Conservation (phyloP, 2,113 vertebrate genomes). For the Isurus oxyrinchus region DNA sequence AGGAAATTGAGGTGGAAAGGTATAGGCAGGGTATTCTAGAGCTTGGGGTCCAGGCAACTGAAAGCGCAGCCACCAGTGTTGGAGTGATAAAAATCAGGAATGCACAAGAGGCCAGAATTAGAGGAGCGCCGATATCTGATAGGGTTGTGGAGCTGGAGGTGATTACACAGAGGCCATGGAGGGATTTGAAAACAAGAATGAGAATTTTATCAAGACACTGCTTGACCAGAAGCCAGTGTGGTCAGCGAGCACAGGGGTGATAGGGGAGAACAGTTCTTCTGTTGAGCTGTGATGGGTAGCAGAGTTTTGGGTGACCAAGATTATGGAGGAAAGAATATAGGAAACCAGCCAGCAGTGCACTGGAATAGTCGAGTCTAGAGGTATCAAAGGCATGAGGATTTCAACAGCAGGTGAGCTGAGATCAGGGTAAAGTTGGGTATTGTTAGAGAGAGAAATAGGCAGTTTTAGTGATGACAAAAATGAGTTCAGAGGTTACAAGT, state of each 20-base stretch:
- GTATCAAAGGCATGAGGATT: background rate
- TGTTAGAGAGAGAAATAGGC: too few relatives aligned
- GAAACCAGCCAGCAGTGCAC: background rate
- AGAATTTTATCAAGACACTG: too few relatives aligned
- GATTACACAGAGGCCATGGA: background rate
- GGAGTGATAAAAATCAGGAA: background rate
- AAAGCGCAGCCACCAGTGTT: background rate
- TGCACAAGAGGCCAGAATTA: background rate
- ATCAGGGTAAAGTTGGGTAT: background rate
- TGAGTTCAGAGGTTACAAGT: background rate
- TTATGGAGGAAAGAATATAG: background rate
- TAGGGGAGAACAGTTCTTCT: background rate
- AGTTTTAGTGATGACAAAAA: background rate
- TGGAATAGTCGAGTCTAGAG: background rate
- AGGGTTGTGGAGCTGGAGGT: background rate
- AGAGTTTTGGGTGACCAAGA: background rate
- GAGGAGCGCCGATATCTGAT: background rate
- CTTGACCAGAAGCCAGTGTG: background rate
- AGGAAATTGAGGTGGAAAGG: background rate
- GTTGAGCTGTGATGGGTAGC: background rate
- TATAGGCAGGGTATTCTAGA: background rate
- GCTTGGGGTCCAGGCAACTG: background rate
- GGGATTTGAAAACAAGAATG: background rate
- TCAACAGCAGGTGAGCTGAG: background rate
- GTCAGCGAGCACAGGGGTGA: background rate